Evolutionary conservation across 2,888 invertebrate genomes (phyloP).

Genomic region (Drosophila flavopinicola): DNA sequence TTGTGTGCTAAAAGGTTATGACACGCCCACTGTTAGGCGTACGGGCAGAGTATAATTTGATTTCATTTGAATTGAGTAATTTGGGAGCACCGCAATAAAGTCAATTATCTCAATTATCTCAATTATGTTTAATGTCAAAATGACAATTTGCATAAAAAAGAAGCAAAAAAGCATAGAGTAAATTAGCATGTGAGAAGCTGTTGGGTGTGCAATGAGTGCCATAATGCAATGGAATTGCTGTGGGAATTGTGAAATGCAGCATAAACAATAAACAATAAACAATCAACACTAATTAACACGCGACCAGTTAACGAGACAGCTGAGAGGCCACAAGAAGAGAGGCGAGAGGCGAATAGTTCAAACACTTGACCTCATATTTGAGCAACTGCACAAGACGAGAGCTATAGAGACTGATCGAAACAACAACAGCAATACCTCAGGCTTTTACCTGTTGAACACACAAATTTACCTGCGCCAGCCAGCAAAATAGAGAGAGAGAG

Average conservation of each 20-base stretch:
- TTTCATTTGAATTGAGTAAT: too few species aligned
- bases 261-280: constrained; percentile 53
- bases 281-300: constrained; percentile 72
- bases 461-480: constrained; percentile 45
- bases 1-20: too few species aligned
- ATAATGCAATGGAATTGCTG: constrained; percentile 35
- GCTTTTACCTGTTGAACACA: constrained; percentile 66
- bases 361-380: constrained; percentile 79
- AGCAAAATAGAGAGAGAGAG: constrained; percentile 9
- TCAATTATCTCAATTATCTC: background rate
- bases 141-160: constrained; percentile 20
- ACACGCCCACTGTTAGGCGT: too few species aligned
- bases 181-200: constrained; percentile 12
- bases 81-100: too few species aligned
- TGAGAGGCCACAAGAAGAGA: constrained; percentile 4
- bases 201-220: constrained; percentile 9
- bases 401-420: constrained; percentile 10
- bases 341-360: constrained; percentile 60
- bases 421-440: constrained; percentile 9
- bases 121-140: background rate
- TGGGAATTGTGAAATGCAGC: constrained; percentile 58
- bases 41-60: too few species aligned
- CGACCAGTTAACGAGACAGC: constrained; percentile 43
- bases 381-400: constrained; percentile 58
- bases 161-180: constrained; percentile 12